Conservation (phyloP, 2,113 vertebrate genomes). For the Xerus inauris region DNA sequence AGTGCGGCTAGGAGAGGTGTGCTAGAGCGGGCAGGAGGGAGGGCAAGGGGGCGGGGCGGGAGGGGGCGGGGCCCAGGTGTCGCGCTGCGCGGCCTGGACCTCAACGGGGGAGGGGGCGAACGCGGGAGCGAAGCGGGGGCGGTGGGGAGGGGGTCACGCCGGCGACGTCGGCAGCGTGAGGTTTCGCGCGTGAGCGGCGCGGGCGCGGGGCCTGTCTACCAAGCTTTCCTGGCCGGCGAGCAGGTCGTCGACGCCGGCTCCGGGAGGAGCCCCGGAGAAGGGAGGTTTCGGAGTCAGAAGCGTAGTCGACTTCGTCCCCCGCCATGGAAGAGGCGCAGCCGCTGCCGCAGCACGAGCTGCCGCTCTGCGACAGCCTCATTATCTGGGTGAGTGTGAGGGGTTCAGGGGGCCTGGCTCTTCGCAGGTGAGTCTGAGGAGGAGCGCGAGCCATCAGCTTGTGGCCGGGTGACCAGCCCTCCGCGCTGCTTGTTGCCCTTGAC, state of each 20-base stretch:
- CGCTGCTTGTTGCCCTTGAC: background rate
- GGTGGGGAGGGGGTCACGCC: background rate
- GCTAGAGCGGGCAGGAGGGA: background rate
- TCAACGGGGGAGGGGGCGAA: background rate
- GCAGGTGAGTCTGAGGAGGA: background rate
- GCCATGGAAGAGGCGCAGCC: conserved; percentile 81
- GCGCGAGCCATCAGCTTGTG: no score
- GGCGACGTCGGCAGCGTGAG: conserved; percentile 44
- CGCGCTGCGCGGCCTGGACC: accelerated
- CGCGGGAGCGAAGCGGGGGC: conserved; percentile 12
- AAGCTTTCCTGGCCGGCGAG: background rate
- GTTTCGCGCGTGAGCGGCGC: conserved; percentile 12
- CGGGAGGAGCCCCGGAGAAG: background rate
- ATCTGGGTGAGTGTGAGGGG: conserved; percentile 85
- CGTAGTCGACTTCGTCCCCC: background rate
- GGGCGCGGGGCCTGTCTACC: background rate
- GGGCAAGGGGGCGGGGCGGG: background rate
- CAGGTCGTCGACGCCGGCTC: conserved; percentile 58
- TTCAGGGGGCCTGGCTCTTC: background rate
- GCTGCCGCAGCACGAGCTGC: conserved; percentile 64
- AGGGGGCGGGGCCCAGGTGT: conserved; percentile 59
- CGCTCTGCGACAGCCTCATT: conserved; percentile 88
- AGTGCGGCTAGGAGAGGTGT: background rate
- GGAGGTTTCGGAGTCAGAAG: background rate
- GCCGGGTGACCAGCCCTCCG: background rate